Conservation (phyloP, 2,113 vertebrate genomes). For the Manacus vitellinus region DNA sequence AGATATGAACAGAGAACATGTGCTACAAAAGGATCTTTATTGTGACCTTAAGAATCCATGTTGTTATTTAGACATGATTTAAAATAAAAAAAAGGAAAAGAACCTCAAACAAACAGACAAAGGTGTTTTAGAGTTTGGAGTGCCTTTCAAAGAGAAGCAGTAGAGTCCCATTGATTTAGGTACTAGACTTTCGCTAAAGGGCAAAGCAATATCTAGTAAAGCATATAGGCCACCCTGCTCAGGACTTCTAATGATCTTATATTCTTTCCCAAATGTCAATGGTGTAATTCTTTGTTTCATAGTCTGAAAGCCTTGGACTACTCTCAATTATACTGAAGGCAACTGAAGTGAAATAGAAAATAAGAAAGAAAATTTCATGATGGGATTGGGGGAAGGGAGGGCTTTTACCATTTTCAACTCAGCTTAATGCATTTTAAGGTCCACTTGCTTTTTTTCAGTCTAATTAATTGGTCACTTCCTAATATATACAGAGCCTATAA, state of each 20-base stretch:
- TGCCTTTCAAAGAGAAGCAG: conserved; percentile 16
- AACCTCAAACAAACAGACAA: not conserved
- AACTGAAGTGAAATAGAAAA: conserved; percentile 11
- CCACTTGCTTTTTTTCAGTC: not conserved
- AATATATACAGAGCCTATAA: not conserved
- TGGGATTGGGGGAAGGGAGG: not conserved
- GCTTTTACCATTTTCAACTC: not conserved
- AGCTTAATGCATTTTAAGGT: not conserved
- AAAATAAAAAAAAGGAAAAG: not conserved
- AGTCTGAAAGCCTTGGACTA: conserved; percentile 1
- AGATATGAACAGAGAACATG: not conserved
- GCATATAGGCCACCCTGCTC: not conserved
- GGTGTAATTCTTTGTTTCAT: conserved; percentile 52
- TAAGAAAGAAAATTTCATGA: not conserved
- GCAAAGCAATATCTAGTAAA: conserved; percentile 36
- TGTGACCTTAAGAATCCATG: not conserved
- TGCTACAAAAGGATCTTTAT: not conserved
- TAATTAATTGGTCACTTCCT: not conserved
- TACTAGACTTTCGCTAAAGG: conserved; percentile 49
- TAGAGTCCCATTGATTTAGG: conserved; percentile 30
- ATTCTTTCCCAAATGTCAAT: conserved; percentile 52
- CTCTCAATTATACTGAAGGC: conserved; percentile 13
- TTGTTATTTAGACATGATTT: not conserved
- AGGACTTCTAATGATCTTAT: conserved; percentile 44
- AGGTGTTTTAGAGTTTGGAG: not conserved